Evolutionary conservation across 2,797 vertebrate species (phyloP).

Genomic region (Accipiter fasciatus): DNA sequence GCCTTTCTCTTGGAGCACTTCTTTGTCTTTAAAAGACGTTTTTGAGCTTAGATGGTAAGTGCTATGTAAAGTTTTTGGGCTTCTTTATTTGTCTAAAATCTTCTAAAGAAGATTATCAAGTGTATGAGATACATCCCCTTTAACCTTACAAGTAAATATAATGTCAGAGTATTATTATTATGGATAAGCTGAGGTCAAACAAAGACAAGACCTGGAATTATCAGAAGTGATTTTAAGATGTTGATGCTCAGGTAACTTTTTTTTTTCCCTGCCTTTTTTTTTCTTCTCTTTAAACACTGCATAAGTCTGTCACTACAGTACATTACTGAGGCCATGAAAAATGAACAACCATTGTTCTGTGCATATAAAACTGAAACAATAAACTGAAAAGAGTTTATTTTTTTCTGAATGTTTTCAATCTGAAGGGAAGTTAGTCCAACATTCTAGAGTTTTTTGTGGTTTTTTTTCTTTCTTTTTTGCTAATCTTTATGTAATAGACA

Average conservation of each 20-base stretch:
- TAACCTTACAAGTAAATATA: not conserved
- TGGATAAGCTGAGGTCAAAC: not conserved
- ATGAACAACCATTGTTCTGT: not conserved
- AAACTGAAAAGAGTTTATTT: slow-evolving; percentile 4
- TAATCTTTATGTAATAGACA: not conserved
- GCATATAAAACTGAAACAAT: not conserved
- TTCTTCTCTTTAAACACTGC: not conserved
- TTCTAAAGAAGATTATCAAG: not conserved
- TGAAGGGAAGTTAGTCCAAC: not conserved
- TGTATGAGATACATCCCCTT: not conserved
- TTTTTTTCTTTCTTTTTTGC: not conserved
- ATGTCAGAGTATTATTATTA: not conserved
- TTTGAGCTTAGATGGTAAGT: not conserved
- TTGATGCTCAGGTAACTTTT: not conserved
- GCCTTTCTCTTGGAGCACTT: not conserved
- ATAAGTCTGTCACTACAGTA: not conserved
- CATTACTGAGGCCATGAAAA: not conserved
- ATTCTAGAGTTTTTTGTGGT: not conserved
- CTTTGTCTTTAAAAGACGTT: not conserved
- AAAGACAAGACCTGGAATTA: not conserved
- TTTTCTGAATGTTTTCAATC: slow-evolving; percentile 30
- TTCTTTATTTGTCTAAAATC: not conserved
- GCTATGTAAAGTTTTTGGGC: not conserved
- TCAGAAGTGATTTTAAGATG: not conserved
- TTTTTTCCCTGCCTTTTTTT: not conserved